Evolutionary conservation across 2,888 invertebrate genomes (phyloP).

Genomic region (Acrocera orbiculus): DNA sequence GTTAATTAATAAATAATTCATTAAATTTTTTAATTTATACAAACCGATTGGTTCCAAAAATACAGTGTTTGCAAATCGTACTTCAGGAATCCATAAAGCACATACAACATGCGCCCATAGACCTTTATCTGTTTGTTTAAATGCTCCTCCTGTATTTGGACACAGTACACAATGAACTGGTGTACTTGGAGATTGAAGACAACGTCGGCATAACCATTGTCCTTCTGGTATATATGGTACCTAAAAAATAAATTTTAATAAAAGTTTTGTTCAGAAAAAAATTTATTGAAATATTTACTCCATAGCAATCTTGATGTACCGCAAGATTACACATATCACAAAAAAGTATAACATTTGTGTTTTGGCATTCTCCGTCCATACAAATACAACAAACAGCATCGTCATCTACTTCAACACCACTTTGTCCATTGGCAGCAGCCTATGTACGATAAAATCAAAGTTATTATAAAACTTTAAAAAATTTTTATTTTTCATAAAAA

Average conservation of each 20-base stretch:
- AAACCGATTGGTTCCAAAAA: conserved; percentile 88
- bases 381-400: conserved; percentile 99
- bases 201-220: conserved; percentile 92
- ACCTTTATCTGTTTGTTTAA: conserved; percentile 89
- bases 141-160: conserved; percentile 94
- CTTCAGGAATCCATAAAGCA: conserved; percentile 98
- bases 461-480: neutral
- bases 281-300: conserved; percentile 42
- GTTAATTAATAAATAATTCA: neutral
- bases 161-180: conserved; percentile 96
- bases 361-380: conserved; percentile 97
- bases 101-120: conserved; percentile 99
- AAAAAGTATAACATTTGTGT: conserved; percentile 95
- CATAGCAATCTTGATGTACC: conserved; percentile 98
- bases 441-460: conserved; percentile 14
- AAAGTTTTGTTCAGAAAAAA: neutral
- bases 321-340: conserved; percentile 99
- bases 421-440: conserved; percentile 52
- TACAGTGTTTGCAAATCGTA: conserved; percentile 91
- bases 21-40: conserved; percentile 12
- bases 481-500: too few relatives aligned
- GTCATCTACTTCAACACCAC: conserved; percentile 74
- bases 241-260: conserved; percentile 16
- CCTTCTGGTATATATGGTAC: conserved; percentile 90
- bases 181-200: conserved; percentile 87